Evolutionary conservation across 2,113 vertebrate species (phyloP).

Genomic region (Cricetomys ansorgei): DNA sequence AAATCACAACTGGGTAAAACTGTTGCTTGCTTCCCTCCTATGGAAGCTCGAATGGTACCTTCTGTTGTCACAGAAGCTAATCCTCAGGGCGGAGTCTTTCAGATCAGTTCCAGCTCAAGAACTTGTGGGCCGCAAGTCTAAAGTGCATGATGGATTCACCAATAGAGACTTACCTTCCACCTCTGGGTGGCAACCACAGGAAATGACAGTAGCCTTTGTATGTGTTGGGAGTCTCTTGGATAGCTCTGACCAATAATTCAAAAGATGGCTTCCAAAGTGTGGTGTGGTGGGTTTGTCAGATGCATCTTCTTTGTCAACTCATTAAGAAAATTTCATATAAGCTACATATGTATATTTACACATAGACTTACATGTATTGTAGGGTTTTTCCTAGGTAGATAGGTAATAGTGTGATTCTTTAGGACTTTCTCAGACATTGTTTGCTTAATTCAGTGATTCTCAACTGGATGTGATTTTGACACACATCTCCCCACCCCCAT

Average conservation of each 20-base stretch:
- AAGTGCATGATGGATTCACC: too few relatives aligned
- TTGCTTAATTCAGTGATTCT: slow-evolving; percentile 18
- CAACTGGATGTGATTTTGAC: neutral
- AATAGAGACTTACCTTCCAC: neutral
- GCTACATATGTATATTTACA: neutral
- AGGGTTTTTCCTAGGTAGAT: neutral
- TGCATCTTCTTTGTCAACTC: neutral
- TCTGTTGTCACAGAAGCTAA: neutral
- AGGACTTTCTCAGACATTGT: neutral
- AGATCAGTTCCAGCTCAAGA: neutral
- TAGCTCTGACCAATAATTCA: neutral
- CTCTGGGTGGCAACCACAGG: too few relatives aligned
- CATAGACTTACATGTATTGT: neutral
- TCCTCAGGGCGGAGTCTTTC: too few relatives aligned
- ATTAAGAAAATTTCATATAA: neutral
- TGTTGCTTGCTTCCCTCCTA: neutral
- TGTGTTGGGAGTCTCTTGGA: neutral
- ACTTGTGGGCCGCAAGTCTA: neutral
- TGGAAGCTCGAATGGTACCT: neutral
- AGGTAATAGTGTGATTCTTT: neutral
- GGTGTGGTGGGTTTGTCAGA: neutral
- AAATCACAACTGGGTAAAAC: neutral
- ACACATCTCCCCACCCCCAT: neutral
- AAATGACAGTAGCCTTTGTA: too few relatives aligned
- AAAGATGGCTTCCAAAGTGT: neutral